Evolutionary conservation across 2,113 vertebrate genomes (phyloP).

Genomic region (Phylloscopus trochiloides): DNA sequence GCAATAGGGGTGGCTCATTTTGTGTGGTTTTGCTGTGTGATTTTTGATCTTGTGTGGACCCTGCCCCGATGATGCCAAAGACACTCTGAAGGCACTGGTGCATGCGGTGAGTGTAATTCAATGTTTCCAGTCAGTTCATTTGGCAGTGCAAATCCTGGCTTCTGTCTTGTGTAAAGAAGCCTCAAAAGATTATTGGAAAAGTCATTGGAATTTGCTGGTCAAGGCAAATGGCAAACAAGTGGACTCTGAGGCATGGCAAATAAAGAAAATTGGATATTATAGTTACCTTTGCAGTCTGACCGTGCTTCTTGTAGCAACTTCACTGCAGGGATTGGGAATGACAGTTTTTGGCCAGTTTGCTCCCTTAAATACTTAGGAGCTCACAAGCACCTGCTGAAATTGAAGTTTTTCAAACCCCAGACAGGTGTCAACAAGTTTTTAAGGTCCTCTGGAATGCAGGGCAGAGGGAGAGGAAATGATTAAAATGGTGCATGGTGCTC

Average conservation of each 20-base stretch:
- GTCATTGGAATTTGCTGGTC: background rate
- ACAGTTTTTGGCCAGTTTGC: background rate
- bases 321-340: background rate
- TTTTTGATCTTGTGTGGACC: background rate
- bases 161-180: background rate
- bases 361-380: background rate
- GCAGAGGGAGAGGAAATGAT: background rate
- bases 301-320: background rate
- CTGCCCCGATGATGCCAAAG: background rate
- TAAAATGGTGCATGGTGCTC: background rate
- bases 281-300: background rate
- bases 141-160: background rate
- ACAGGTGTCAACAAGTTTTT: constrained; percentile 39
- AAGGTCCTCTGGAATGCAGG: background rate
- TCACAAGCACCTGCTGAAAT: constrained; percentile 30
- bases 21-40: background rate
- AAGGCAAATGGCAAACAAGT: background rate
- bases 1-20: background rate
- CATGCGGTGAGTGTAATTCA: background rate
- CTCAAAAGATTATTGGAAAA: background rate
- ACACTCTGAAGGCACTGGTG: background rate
- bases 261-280: background rate
- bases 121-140: background rate
- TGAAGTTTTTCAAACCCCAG: background rate
- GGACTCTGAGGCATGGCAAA: background rate